Conservation (phyloP, 2,888 invertebrate genomes). For the Cryptops parisi region DNA sequence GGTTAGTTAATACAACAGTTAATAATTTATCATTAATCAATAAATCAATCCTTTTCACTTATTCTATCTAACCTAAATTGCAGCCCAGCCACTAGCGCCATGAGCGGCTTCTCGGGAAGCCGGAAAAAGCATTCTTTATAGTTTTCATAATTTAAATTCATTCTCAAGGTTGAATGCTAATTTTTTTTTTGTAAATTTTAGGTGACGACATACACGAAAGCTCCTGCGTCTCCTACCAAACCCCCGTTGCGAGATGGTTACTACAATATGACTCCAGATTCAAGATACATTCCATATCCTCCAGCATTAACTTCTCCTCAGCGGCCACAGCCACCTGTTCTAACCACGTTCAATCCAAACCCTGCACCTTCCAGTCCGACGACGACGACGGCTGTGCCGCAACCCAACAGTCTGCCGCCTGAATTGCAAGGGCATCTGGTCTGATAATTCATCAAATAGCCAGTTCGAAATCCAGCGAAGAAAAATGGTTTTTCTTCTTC, state of each 20-base stretch:
- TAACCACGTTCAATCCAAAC: constrained; percentile 28
- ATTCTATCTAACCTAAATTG: no score
- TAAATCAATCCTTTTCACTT: no score
- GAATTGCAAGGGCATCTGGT: constrained; percentile 29
- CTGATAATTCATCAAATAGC: no score
- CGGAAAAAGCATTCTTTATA: no score
- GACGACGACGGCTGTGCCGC: constrained; percentile 10
- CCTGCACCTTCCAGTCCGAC: constrained; percentile 23
- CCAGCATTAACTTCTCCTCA: constrained; percentile 27
- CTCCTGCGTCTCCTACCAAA: constrained; percentile 42
- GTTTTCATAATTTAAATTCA: no score
- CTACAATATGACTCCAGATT: constrained; percentile 43
- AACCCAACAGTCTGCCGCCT: constrained; percentile 17
- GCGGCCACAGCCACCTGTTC: constrained; percentile 12
- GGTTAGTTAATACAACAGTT: no score
- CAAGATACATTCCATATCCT: constrained; percentile 64
- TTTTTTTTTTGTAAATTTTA: background rate
- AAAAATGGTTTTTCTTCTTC: no score
- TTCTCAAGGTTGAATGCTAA: background rate
- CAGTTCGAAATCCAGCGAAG: no score
- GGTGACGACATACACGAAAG: constrained; percentile 18
- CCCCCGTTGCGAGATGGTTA: constrained; percentile 60
- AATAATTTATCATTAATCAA: no score
- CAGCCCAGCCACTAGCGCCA: no score
- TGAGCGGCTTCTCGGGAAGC: no score